Percentiles rank a stretch among this genome's conserved stretches.
phyloP scores from a whole-genome alignment of 2,888 invertebrate genomes.

The Malacosoma neustria region DNA sequence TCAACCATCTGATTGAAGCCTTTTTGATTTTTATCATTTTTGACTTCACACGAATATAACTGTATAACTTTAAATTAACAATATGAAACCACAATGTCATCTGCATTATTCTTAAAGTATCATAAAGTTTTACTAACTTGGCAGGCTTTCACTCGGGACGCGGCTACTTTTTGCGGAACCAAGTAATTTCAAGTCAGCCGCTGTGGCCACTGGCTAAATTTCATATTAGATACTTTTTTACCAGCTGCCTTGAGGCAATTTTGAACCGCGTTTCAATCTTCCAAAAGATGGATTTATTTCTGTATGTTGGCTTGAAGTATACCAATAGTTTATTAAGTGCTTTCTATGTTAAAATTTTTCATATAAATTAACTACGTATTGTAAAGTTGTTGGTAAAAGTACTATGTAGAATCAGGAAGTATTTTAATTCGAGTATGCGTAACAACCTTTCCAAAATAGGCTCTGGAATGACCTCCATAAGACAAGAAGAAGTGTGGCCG shows the following conservation, averaged over 20 bases:
- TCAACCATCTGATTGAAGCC: too few species aligned
- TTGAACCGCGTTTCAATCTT: background rate
- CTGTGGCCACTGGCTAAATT: background rate
- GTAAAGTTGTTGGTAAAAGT: too few species aligned
- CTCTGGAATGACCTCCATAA: too few species aligned
- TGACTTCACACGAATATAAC: too few species aligned
- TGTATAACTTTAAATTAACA: too few species aligned
- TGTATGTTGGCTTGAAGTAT: background rate
- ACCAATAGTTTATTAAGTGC: background rate
- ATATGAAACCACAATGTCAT: too few species aligned
- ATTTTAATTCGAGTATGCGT: too few species aligned
- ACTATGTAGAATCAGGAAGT: too few species aligned
- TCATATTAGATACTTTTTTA: background rate
- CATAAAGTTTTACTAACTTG: background rate
- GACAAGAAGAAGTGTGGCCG: too few species aligned
- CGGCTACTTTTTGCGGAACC: background rate
- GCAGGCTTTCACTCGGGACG: background rate
- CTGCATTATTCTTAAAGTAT: background rate
- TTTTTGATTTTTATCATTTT: too few species aligned
- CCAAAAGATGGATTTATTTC: background rate
- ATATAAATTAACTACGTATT: background rate
- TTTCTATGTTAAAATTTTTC: background rate
- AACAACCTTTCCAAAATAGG: too few species aligned
- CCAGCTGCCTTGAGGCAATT: background rate
- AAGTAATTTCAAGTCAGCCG: background rate